These are phyloP conservation scores for Pristionchus entomophagus DNA, from an alignment of 2,888 invertebrate species.

Conservation along the genomic window DNA sequence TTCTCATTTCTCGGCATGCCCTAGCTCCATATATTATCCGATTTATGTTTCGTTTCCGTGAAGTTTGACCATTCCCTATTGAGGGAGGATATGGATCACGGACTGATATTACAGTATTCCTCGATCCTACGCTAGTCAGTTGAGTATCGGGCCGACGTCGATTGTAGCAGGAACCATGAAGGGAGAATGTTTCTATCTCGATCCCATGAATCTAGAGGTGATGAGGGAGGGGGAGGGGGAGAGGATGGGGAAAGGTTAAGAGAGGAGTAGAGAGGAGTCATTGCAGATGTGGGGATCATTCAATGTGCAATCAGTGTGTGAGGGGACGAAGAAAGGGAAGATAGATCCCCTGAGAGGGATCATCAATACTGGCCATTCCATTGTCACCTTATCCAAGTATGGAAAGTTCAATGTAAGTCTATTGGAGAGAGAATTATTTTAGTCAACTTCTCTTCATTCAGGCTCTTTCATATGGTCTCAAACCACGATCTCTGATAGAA, in stretches of 20 bases:
- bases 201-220: slow-evolving; percentile 25
- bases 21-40: too few species aligned
- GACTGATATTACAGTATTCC: background rate
- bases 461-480: slow-evolving; percentile 43
- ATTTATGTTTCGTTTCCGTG: too few species aligned
- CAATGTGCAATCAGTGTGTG: slow-evolving; percentile 12
- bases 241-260: too few species aligned
- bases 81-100: too few species aligned
- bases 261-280: too few species aligned
- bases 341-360: slow-evolving; percentile 9
- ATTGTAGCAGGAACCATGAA: background rate
- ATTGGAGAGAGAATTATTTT: background rate
- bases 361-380: slow-evolving; percentile 22
- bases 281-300: slow-evolving; percentile 33
- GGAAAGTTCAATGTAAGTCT: slow-evolving; percentile 41
- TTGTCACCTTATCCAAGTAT: slow-evolving; percentile 31
- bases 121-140: slow-evolving; percentile 8
- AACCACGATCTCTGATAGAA: background rate
- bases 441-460: background rate
- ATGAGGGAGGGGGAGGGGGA: background rate
- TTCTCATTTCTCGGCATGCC: too few species aligned
- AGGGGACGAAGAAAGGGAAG: background rate
- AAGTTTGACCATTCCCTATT: too few species aligned
- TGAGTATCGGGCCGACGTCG: slow-evolving; percentile 37
- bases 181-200: slow-evolving; percentile 39